Base-by-base conservation (phyloP, 2,113 vertebrate species). In the Pachycephala philippinensis region DNA sequence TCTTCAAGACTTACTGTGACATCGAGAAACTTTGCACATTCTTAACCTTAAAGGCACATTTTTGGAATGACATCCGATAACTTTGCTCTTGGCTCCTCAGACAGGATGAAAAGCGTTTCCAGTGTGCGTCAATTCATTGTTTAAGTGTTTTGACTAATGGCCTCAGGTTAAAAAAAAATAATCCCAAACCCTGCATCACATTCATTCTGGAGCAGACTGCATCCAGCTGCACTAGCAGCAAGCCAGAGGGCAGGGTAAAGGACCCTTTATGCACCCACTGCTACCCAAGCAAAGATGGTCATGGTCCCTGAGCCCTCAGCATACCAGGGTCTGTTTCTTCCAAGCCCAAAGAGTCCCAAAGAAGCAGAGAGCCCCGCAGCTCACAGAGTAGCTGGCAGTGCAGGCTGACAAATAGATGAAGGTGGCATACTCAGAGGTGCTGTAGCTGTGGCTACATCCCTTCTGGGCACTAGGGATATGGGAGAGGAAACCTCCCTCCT, bases 41-140 rank as follows among this genome's bases (percentile, higher is more conserved):
- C 91, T 97, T 97, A 89, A 94, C 91, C 94, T 97, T 96, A 89
- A 84, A 96, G 85, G 75, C 88, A 84, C 94, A 93, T 93, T 96
- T 82, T 89, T 96, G 95, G 95, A 97, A 94, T 85, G 88, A 93
- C 35, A 33, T 93, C 84, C 59, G 26, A 90, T 94, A 89, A 59
- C 44, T 93, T 95, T 75, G 61, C 89, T 96, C 76, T 88, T 95
- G 91, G 93, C 91, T 97, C 89, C 88, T 90, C 90, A 96, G 96
- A 97, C 96, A 97, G 97, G 95, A 97, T 96, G 97, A 95, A 94
- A 97, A 96, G 95, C 72, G 50, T 85, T 97, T 96, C 89, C 96
- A 96, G 75, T 94, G 92, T 97, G 94, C 74, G 75, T 98, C 97
- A 97, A 81, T 87, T 96, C 95, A 97, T 97, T 97, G 97, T 97